phyloP scores from a whole-genome alignment of 2,113 vertebrate species.

The Acrocephalus kingi region DNA sequence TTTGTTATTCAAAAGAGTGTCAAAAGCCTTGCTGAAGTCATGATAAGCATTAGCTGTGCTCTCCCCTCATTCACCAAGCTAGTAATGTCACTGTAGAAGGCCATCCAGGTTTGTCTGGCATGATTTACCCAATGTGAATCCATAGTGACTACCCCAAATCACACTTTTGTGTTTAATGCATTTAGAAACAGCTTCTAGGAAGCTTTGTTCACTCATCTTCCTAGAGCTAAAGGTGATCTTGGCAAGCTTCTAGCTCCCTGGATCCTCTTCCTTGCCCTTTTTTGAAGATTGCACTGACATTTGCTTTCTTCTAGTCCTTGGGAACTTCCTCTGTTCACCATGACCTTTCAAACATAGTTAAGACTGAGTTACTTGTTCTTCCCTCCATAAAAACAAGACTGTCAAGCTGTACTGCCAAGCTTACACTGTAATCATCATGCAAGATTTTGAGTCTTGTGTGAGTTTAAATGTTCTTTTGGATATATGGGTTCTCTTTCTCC shows the following conservation, averaged over 20 bases:
- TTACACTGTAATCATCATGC: background rate
- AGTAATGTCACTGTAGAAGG: background rate
- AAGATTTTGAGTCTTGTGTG: background rate
- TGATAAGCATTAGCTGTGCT: background rate
- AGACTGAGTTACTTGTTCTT: background rate
- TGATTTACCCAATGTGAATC: background rate
- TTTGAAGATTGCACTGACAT: background rate
- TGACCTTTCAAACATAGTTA: background rate
- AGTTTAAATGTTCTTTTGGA: background rate
- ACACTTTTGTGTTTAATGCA: background rate
- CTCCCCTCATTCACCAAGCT: background rate
- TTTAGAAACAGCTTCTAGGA: background rate
- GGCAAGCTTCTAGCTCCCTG: background rate
- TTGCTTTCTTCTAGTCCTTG: constrained; percentile 19
- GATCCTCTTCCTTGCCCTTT: background rate
- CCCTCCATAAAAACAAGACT: background rate
- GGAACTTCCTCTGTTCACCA: background rate
- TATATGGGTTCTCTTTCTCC: background rate
- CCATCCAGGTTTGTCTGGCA: background rate
- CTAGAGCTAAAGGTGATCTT: background rate
- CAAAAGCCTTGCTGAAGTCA: background rate
- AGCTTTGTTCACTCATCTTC: background rate
- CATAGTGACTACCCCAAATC: background rate
- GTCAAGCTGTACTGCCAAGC: background rate
- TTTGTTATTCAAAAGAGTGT: background rate